These are phyloP conservation scores for Desmophyllum pertusum DNA, from an alignment of 92 coral and sea anemone species.

Conservation along the genomic window DNA sequence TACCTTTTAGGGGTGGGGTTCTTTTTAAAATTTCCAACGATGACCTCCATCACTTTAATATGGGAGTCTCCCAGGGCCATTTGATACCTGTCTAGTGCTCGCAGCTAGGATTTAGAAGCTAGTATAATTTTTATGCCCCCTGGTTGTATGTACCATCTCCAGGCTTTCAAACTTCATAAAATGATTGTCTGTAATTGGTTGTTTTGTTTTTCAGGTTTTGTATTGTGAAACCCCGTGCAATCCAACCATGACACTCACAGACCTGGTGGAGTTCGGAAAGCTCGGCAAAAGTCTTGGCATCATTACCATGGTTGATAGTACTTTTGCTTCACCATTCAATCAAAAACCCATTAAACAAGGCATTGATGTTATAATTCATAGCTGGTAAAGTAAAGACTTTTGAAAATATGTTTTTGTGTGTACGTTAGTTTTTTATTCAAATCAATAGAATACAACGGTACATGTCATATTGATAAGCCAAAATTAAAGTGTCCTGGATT, in stretches of 20 bases:
- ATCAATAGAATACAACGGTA: background rate
- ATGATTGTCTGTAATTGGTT: background rate
- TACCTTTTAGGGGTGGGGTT: no score
- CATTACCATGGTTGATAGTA: constrained; percentile 74
- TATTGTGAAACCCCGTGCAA: constrained; percentile 83
- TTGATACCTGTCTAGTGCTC: no score
- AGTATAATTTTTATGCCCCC: no score
- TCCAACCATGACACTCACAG: constrained; percentile 70
- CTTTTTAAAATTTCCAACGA: no score
- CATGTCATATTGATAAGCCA: no score
- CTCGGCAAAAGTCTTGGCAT: constrained; percentile 59
- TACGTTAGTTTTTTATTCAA: background rate
- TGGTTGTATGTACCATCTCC: no score
- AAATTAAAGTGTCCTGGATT: no score
- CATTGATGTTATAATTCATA: constrained; percentile 73
- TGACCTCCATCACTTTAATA: no score
- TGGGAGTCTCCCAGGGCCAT: no score
- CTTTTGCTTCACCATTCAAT: constrained; percentile 73
- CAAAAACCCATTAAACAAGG: constrained; percentile 69
- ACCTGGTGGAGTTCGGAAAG: constrained; percentile 77
- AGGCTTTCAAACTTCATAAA: no score
- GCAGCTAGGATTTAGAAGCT: no score
- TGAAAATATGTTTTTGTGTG: background rate
- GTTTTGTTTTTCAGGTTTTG: constrained; percentile 48
- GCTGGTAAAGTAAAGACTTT: constrained; percentile 62